Percentiles rank a stretch among this genome's conserved stretches.
Conservation (phyloP, 2,888 invertebrate genomes). For the Hirtodrosophila duncani region DNA sequence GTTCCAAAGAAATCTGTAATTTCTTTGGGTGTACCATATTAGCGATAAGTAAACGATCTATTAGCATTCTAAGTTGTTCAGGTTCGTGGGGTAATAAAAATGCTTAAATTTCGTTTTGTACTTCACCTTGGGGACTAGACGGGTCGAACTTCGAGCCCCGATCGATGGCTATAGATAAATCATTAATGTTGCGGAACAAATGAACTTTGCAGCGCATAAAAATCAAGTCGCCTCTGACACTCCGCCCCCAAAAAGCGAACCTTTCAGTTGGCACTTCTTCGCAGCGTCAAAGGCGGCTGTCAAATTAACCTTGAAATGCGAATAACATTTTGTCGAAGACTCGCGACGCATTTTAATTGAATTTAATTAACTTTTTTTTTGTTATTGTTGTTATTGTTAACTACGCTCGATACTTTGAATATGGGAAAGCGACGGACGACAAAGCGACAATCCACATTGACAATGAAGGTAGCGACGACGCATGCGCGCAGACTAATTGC, state of each 20-base stretch:
- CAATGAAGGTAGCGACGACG: conserved; percentile 67
- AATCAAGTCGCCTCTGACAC: neutral
- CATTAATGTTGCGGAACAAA: conserved; percentile 67
- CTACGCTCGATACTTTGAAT: conserved; percentile 63
- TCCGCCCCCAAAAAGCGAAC: neutral
- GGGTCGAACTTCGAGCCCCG: conserved; percentile 11
- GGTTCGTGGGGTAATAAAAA: conserved; percentile 27
- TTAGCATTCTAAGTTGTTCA: conserved; percentile 22
- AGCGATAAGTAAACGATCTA: neutral
- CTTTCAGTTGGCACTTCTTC: conserved; percentile 60
- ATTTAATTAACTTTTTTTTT: conserved; percentile 69
- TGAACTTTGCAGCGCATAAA: conserved; percentile 23
- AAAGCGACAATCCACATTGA: conserved; percentile 45
- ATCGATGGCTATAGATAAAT: conserved; percentile 29
- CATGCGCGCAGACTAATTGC: conserved; percentile 72
- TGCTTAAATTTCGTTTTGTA: conserved; percentile 32
- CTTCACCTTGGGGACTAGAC: conserved; percentile 45
- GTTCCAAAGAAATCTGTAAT: too few species aligned
- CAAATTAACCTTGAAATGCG: conserved; percentile 68
- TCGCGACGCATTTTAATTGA: conserved; percentile 69
- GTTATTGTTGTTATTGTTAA: too few species aligned
- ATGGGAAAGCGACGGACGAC: conserved; percentile 50
- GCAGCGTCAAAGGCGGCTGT: conserved; percentile 38
- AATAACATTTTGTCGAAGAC: conserved; percentile 73
- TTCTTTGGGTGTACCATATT: neutral